Base-by-base conservation (phyloP, 2,888 invertebrate genomes). In the Sthenelais limicola region DNA sequence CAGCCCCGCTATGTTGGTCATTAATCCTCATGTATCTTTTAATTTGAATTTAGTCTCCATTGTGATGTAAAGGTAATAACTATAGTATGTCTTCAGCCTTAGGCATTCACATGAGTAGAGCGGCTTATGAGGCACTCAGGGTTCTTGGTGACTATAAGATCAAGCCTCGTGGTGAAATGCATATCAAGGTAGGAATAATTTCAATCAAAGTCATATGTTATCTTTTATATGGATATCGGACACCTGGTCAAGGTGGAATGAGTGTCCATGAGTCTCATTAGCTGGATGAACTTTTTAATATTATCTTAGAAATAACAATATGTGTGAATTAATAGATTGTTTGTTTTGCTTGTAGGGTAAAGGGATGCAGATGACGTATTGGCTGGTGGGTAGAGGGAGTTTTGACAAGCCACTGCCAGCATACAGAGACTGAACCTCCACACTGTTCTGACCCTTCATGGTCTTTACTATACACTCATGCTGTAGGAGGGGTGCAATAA, bases 51-150 rank as follows among this genome's bases (percentile, higher is more conserved):
- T n/a, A n/a, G n/a, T n/a, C n/a, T n/a, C n/a, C n/a, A n/a, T n/a
- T n/a, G n/a, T n/a, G n/a, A n/a, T n/a, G n/a, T n/a, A n/a, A n/a
- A n/a, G n/a, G n/a, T n/a, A n/a, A n/a, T n/a, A n/a, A n/a, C n/a
- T n/a, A n/a, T n/a, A n/a, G n/a, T n/a, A n/a, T n/a, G n/a, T 21
- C 4, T 2, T 28, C 35, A 66, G 66, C 38, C 2, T 24, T 66
- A 43, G 43, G 18, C 18, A 66, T 66, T 7, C 66, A 66, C 43
- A 66, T 66, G 38, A 66, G 66, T 38, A 66, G 24, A 18, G 26
- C 3, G 18, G 43, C 66, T 1, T 66, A 32, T 38, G 43, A 30
- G 12, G 35, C 66, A 3, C 28, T 66, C 3, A 28, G 43, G 9
- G 43, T 38, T 12, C 26, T 66, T 21, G 66, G 43, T 3, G 43